Evolutionary conservation across 2,888 invertebrate species (phyloP), one percentile per base, ranked within the genome.

Genomic region (Falcaria lacertinaria): DNA sequence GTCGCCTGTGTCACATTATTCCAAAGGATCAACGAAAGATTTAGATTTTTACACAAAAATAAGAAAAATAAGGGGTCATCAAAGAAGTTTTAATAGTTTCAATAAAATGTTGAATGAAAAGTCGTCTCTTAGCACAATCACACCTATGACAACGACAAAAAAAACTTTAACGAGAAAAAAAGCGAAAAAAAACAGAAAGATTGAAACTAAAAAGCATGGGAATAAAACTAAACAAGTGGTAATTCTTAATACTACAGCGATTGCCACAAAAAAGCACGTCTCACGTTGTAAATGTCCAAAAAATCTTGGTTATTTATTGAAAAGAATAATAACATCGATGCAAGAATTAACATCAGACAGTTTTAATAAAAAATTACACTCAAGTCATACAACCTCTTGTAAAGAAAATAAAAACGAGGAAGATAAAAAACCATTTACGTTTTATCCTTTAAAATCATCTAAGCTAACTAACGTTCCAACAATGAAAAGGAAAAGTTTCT

Each of bases 21-120:
- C 28, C 43, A 79, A 69, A 57, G 70, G 54, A 39, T 69, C 75
- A 15, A 65, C 64, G 2, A 75, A 77, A 28, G 70, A 79, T 11
- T 70, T 80, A 2, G 87, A 90, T 11, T 80, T 80, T 44, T 77
- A 85, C 13, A 69, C 64, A 4, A 87, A 76, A 64, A 64, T 70
- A 17, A 74, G 76, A 50, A 82, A 85, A 57, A 72, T 78, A 22
- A 77, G 77, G 55, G 76, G 83, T 39, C 78, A 83, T 44, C 63
- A 82, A 52, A 70, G 79, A 54, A 69, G 81, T n/a, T 59, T 79
- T 41, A 76, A 77, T 39, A 83, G 81, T 51, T 65, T 86, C 1
- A 74, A 83, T 45, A 83, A 82, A 67, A 83, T 83, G 77, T 71
- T 79, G 15, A 74, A 51, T 42, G 76, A 76, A 7, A 81, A 62